Evolutionary conservation across 2,113 vertebrate species (phyloP).

Genomic region (Pontoporia blainvillei): DNA sequence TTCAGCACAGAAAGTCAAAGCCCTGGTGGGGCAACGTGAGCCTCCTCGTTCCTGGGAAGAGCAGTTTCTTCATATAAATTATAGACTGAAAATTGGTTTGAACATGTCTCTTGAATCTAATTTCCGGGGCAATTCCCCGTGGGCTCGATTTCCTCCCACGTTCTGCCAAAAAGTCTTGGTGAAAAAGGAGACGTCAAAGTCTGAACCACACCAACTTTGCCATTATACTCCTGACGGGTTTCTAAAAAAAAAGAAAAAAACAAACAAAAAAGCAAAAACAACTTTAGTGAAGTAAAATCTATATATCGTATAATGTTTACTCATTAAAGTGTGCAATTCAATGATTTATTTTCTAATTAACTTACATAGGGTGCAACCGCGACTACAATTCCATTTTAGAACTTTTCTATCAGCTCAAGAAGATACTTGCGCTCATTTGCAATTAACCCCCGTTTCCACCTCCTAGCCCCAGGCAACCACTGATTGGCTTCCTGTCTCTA

Average conservation of each 20-base stretch:
- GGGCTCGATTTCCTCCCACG: background rate
- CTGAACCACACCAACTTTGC: background rate
- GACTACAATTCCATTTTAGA: background rate
- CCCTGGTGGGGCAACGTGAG: rapidly evolving
- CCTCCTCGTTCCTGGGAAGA: background rate
- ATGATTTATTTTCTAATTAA: background rate
- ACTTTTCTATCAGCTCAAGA: background rate
- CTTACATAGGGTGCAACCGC: background rate
- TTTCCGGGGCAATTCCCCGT: background rate
- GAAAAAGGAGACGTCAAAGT: background rate
- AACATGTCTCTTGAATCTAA: background rate
- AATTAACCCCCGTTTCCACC: background rate
- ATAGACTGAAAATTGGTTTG: background rate
- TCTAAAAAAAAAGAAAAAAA: background rate
- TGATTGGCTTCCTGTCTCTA: background rate
- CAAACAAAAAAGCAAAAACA: background rate
- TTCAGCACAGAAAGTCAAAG: background rate
- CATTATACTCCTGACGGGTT: background rate
- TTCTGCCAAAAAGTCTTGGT: background rate
- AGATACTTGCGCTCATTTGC: background rate
- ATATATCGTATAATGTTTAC: no score
- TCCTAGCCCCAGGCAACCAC: background rate
- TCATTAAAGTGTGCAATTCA: background rate
- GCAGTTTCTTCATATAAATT: background rate
- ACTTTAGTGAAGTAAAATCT: background rate